Evolutionary conservation across 2,888 invertebrate species (phyloP).

Genomic region (Hirtodrosophila duncani): DNA sequence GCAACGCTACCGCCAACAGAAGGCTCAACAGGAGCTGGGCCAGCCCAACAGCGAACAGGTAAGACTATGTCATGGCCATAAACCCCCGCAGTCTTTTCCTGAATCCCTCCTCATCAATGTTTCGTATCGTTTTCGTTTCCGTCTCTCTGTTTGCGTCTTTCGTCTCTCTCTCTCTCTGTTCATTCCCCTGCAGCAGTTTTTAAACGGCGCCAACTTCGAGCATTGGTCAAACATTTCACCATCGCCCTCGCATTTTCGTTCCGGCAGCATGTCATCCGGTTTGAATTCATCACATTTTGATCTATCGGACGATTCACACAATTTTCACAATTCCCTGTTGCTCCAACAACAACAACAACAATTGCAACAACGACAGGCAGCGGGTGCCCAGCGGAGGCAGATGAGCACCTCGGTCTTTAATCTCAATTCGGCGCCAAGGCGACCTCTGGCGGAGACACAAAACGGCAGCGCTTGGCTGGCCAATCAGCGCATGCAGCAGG

Average conservation of each 20-base stretch:
- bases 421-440: conserved; percentile 75
- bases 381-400: conserved; percentile 55
- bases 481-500: conserved; percentile 81
- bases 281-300: conserved; percentile 77
- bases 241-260: conserved; percentile 77
- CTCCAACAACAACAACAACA: conserved; percentile 58
- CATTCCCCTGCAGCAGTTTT: conserved; percentile 47
- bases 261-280: conserved; percentile 78
- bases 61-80: neutral
- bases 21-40: conserved; percentile 78
- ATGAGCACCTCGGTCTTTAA: conserved; percentile 81
- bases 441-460: conserved; percentile 66
- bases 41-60: conserved; percentile 49
- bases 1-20: conserved; percentile 81
- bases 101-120: conserved; percentile 32
- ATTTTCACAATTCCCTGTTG: conserved; percentile 74
- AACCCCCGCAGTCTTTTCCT: neutral
- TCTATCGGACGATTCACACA: conserved; percentile 75
- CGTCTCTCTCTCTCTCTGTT: conserved; percentile 40
- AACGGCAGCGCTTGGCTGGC: conserved; percentile 55
- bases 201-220: conserved; percentile 70
- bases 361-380: conserved; percentile 66
- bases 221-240: conserved; percentile 78
- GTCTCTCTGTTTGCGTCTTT: conserved; percentile 41
- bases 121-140: conserved; percentile 30